Base-by-base conservation (phyloP, 2,888 invertebrate species). In the Sepioteuthis lessoniana region DNA sequence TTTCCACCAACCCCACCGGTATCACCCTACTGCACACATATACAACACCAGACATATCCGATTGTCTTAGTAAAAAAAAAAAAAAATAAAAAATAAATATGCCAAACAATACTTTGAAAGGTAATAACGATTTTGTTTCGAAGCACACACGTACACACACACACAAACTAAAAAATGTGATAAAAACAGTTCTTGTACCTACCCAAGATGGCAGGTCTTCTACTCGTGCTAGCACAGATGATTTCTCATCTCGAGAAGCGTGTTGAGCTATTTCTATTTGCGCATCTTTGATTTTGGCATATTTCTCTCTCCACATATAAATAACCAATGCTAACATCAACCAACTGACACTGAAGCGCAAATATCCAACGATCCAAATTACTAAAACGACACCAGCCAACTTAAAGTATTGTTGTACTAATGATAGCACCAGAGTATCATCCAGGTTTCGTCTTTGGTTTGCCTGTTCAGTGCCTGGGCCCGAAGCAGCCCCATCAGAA, bases 161-260 rank as follows among this genome's bases (percentile, higher is more conserved):
- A 7, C 42, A 42, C 42, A 42, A 3, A 42, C 42, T 5, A 25
- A 50, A 16, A 50, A 50, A 3, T 50, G 16, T 0, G 25, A 55
- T 25, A 21, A 25, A 28, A 37, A 93, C n/a, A 50, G n/a, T 5
- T 31, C 21, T n/a, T 31, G 31, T 90, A 96, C 98, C 98, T 97
- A 99, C 99, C 99, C 99, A 99, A 47, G 99, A 98, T 60, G 99
- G 99, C 96, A 99, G 97, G 97, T 99, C 99, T 97, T 98, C 98
- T 94, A 99, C 98, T 96, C 98, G 98, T 7, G 98, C 99, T 95
- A 98, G 97, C 95, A 99, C 98, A 76, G 99, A 98, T 96, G 98
- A 98, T 97, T 98, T 98, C 97, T 99, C 99, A 94, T 98, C 98
- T 0, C 98, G 95, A 31, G 96, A 96, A 76, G 96, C 96, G n/a